These are phyloP conservation scores for Caenorhabditis imperialis DNA, from an alignment of 2,888 invertebrate species.

Conservation along the genomic window DNA sequence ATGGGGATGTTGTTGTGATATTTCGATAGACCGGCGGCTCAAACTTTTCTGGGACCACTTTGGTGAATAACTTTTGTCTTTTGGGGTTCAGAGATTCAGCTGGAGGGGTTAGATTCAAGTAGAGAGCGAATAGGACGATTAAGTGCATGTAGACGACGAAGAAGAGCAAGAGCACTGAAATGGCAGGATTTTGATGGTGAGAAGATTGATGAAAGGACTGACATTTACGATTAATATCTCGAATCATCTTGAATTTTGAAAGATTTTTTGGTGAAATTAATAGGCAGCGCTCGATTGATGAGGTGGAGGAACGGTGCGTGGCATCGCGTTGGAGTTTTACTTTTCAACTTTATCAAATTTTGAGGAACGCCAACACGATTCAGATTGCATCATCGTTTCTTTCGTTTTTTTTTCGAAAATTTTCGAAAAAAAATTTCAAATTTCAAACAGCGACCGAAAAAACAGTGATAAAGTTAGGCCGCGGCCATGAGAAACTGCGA, in stretches of 20 bases:
- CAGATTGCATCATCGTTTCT: no score
- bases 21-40: slow-evolving; percentile 5
- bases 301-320: no score
- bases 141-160: slow-evolving; percentile 32
- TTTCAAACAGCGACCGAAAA: neutral
- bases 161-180: slow-evolving; percentile 23
- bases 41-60: neutral
- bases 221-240: slow-evolving; percentile 45
- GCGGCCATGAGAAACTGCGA: neutral
- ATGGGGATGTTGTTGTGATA: no score
- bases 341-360: no score
- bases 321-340: no score
- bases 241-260: no score
- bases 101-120: slow-evolving; percentile 1
- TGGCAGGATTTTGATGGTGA: neutral
- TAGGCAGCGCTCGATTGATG: no score
- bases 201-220: neutral
- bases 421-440: slow-evolving; percentile 11
- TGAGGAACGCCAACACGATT: no score
- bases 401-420: no score
- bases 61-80: slow-evolving; percentile 16
- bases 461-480: neutral
- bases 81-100: slow-evolving; percentile 11
- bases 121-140: slow-evolving; percentile 15
- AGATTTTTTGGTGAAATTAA: no score